Conservation (phyloP, 2,797 vertebrate species). For the Onychomys torridus region DNA sequence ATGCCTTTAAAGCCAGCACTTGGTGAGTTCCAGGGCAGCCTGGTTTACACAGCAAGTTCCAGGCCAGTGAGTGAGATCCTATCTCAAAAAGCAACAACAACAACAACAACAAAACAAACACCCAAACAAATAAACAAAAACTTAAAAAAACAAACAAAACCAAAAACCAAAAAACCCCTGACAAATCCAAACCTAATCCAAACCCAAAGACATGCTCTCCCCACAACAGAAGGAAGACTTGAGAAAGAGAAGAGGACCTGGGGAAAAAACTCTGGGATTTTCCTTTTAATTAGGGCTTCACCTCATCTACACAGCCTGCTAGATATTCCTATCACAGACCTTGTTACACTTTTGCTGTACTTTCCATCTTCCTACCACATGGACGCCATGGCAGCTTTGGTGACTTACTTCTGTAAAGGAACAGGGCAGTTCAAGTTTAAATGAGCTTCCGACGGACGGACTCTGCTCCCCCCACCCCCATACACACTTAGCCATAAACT, state of each 20-base stretch:
- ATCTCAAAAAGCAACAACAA: background rate
- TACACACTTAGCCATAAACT: background rate
- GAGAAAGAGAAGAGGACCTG: background rate
- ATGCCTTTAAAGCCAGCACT: background rate
- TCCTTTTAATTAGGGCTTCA: background rate
- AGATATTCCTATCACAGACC: too few species aligned
- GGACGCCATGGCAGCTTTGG: background rate
- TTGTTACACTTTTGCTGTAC: background rate
- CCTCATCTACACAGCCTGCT: background rate
- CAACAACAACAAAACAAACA: background rate
- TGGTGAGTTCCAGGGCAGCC: background rate
- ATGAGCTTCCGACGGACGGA: constrained; percentile 10
- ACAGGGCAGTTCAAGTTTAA: background rate
- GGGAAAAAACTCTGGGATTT: background rate
- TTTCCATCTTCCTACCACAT: too few species aligned
- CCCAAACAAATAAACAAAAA: background rate
- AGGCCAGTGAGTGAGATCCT: background rate
- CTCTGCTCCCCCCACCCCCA: too few species aligned
- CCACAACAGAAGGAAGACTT: background rate
- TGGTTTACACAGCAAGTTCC: background rate
- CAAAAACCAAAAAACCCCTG: too few species aligned
- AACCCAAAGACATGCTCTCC: background rate
- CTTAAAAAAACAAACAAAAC: background rate
- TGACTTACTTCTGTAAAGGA: background rate
- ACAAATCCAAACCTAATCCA: background rate